Evolutionary conservation across 2,797 vertebrate genomes (phyloP), one percentile per base, ranked within the genome.

Genomic region (Micromesistius poutassou): DNA sequence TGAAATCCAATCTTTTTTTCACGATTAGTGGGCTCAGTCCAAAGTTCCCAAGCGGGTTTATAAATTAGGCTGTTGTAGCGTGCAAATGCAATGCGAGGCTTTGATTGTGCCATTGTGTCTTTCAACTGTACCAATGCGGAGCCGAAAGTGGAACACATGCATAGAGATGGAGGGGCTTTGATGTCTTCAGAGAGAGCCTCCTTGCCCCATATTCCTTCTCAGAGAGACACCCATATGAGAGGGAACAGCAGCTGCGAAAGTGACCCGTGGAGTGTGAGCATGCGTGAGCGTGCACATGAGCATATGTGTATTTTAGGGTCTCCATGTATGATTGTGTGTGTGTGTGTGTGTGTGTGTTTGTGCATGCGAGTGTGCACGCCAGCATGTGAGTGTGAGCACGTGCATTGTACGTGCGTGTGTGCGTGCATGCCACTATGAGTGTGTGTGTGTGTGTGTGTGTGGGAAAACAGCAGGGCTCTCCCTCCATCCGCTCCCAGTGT

Each of bases 201-300:
- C 50, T 85, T 87, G 92, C 84, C 89, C 91, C 90, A 91, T 73
- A 89, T 93, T 87, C 75, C 74, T 13, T 77, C 78, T 70, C 79
- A 71, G 78, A 82, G 85, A 85, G 76, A 72, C 81, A 73, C 62
- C 40, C 31, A n/a, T 77, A 46, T 46, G 40, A 82, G 80, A 74
- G 84, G 85, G 85, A 89, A 71, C 88, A 86, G 87, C 90, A 90
- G 88, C 87, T 89, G 91, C 84, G 90, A 89, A 87, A 80, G 80
- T 75, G 80, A 81, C 46, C 80, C 25, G 66, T 83, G 85, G 80
- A 87, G 78, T 74, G 68, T 74, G 88, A 74, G 71, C 84, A 87
- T 77, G 75, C 62, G 40, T 50, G 75, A 42, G 74, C 30, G 33
- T 70, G 46, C 30, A 73, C 50, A 55, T 35, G 71, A 75, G 71